Evolutionary conservation across 2,888 invertebrate species (phyloP).

Genomic region (Barypeithes pellucidus): DNA sequence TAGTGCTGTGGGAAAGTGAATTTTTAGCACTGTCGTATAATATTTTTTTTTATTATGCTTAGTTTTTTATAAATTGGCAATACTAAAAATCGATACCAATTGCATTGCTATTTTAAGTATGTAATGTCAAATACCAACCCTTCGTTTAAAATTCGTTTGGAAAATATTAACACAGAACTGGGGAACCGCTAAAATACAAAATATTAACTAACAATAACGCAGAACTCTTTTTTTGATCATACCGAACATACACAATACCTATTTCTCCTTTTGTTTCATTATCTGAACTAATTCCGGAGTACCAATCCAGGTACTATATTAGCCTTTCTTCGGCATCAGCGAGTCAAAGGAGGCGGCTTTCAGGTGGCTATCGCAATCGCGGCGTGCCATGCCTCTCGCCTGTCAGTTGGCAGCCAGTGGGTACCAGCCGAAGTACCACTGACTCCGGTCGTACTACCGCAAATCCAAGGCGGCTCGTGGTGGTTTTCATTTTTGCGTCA

Average conservation of each 20-base stretch:
- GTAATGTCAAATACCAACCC: no score
- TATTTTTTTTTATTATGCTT: no score
- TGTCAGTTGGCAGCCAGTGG: slow-evolving; percentile 52
- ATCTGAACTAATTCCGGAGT: slow-evolving; percentile 13
- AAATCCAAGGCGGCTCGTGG: slow-evolving; percentile 6
- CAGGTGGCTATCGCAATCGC: slow-evolving; percentile 52
- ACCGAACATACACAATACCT: not conserved
- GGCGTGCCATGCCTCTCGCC: slow-evolving; percentile 50
- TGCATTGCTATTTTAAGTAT: no score
- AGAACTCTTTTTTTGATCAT: no score
- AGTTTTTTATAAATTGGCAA: no score
- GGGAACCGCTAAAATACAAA: no score
- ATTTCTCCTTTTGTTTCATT: slow-evolving; percentile 33
- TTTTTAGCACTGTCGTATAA: no score
- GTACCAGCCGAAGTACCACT: slow-evolving; percentile 41
- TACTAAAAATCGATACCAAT: no score
- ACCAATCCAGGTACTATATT: slow-evolving; percentile 43
- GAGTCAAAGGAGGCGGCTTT: slow-evolving; percentile 52
- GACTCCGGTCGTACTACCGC: slow-evolving; percentile 12
- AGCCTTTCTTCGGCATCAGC: slow-evolving; percentile 44
- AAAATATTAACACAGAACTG: no score
- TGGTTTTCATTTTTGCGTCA: slow-evolving; percentile 22
- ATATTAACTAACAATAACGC: no score
- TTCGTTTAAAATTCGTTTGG: no score
- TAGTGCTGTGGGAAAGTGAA: no score